These are phyloP conservation scores for Scaptomyza reducta DNA, from an alignment of 2,888 invertebrate species.

Conservation along the genomic window DNA sequence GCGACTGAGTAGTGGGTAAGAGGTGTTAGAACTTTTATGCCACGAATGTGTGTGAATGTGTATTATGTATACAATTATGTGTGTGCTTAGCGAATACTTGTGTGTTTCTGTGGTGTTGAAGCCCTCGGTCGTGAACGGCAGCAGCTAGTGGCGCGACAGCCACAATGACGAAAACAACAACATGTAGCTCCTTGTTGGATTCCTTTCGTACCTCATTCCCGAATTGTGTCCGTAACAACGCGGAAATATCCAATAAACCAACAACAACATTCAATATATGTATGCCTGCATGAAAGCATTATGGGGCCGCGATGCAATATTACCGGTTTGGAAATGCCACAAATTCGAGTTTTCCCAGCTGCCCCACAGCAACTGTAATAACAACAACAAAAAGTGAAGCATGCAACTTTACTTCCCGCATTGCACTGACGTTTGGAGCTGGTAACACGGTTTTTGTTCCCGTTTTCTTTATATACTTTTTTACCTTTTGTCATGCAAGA, in stretches of 20 bases:
- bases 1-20: slow-evolving; percentile 82
- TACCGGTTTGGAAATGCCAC: slow-evolving; percentile 76
- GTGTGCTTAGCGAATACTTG: slow-evolving; percentile 7
- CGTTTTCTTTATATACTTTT: slow-evolving; percentile 5
- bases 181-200: slow-evolving; percentile 31
- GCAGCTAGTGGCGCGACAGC: slow-evolving; percentile 39
- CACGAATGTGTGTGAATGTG: slow-evolving; percentile 42
- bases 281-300: slow-evolving; percentile 26
- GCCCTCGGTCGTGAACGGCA: slow-evolving; percentile 23
- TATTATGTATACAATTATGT: slow-evolving; percentile 43
- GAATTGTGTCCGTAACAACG: slow-evolving; percentile 56
- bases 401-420: slow-evolving; percentile 70
- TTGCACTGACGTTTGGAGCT: slow-evolving; percentile 60
- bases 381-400: slow-evolving; percentile 36
- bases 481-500: slow-evolving; percentile 51
- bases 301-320: slow-evolving; percentile 55
- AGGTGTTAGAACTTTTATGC: slow-evolving; percentile 55
- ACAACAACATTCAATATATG: slow-evolving; percentile 19
- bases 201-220: slow-evolving; percentile 23
- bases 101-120: slow-evolving; percentile 26
- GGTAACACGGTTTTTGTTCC: slow-evolving; percentile 65
- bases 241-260: slow-evolving; percentile 63
- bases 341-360: slow-evolving; percentile 68
- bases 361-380: slow-evolving; percentile 47
- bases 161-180: slow-evolving; percentile 22